Conservation (phyloP, 2,113 vertebrate species). For the Apteryx mantelli region DNA sequence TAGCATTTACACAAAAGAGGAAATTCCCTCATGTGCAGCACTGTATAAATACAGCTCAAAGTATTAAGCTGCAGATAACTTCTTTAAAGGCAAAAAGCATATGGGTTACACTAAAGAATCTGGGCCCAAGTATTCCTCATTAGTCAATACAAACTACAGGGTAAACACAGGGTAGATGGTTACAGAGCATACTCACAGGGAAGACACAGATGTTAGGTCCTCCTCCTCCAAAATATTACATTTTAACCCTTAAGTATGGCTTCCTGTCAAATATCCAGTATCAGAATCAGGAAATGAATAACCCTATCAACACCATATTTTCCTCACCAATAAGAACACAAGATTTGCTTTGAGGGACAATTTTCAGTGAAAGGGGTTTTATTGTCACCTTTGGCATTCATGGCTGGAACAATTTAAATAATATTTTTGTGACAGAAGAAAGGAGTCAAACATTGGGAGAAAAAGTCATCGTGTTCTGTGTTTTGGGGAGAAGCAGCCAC, state of each 20-base stretch:
- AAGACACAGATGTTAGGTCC: background rate
- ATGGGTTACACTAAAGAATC: fast-evolving
- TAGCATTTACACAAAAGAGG: background rate
- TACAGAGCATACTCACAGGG: background rate
- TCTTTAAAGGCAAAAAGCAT: background rate
- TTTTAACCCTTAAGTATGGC: background rate
- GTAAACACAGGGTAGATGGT: background rate
- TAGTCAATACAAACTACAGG: background rate
- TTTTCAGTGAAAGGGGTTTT: background rate
- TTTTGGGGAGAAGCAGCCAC: background rate
- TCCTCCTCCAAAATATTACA: background rate
- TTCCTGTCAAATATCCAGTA: background rate
- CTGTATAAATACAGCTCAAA: background rate
- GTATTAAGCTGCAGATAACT: background rate
- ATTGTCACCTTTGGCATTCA: background rate
- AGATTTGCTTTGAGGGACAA: background rate
- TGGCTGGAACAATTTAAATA: background rate
- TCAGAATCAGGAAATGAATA: background rate
- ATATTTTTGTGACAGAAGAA: background rate
- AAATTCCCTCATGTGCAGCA: fast-evolving
- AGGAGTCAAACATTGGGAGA: background rate
- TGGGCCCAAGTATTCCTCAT: background rate
- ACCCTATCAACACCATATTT: background rate
- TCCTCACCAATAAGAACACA: background rate
- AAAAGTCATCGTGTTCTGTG: background rate